Base-by-base conservation (phyloP, 2,888 invertebrate genomes). In the Watsonalla cultraria region DNA sequence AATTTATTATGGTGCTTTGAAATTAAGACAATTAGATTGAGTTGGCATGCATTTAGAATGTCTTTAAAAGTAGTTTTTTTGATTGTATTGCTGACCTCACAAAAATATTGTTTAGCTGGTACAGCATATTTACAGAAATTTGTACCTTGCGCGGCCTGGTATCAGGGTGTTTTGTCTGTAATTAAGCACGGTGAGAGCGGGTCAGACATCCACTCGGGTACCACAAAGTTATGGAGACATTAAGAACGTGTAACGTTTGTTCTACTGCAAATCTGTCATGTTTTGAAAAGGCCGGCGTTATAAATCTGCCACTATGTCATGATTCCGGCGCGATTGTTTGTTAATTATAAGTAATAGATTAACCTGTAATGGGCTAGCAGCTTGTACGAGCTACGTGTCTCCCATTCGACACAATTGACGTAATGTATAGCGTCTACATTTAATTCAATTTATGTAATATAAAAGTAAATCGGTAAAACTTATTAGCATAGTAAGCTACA, bases 131-230 rank as follows among this genome's bases (percentile, higher is more conserved):
- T 2, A 24, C n/a, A n/a, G 79, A 78, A 72, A 78, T 76, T 79
- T 73, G 82, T 76, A 76, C 69, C 72, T 74, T 76, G 67, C 68
- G 66, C 76, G 70, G 69, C 66, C 76, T 75, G 79, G 80, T 87
- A 89, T 85, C 85, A 81, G 84, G 80, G 82, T 74, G 84, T 86
- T 90, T 88, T 85, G 88, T 85, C 74, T 79, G 83, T 84, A 89
- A 90, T 89, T 90, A 90, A 88, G 86, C 84, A 69, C 82, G 73
- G 70, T 75, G 67, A 74, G 78, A 83, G 72, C 78, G 68, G 78
- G 80, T 83, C 80, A 82, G 71, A 71, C 71, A 76, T 76, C 76
- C 64, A 68, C 71, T 65, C 64, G 69, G 60, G 65, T 78, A 79
- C 79, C 72, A 66, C 75, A 68, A 76, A 84, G 81, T 83, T 86